These are phyloP conservation scores for Amiota minor DNA, from an alignment of 2,888 invertebrate species.

Conservation along the genomic window DNA sequence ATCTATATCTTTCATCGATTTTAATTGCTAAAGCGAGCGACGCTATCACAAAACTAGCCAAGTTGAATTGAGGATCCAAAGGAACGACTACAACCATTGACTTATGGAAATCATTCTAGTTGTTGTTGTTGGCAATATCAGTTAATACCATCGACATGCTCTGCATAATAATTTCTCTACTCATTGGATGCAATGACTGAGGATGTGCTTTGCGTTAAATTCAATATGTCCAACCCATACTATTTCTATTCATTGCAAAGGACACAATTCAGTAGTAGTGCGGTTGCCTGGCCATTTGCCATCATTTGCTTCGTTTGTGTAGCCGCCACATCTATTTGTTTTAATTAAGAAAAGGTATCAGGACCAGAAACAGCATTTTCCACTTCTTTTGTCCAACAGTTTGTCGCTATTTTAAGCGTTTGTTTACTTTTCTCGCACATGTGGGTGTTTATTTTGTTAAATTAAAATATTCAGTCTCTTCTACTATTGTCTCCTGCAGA, in stretches of 20 bases:
- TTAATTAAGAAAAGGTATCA: conserved; percentile 60
- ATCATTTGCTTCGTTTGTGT: conserved; percentile 40
- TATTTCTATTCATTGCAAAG: too few relatives aligned
- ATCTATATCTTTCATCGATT: conserved; percentile 43
- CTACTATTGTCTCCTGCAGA: background rate
- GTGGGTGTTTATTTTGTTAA: conserved; percentile 40
- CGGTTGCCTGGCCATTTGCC: conserved; percentile 13
- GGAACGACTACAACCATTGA: conserved; percentile 48
- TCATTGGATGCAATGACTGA: conserved; percentile 1
- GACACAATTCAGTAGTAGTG: background rate
- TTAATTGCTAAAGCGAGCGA: conserved; percentile 50
- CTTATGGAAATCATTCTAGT: conserved; percentile 57
- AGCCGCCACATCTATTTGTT: conserved; percentile 54
- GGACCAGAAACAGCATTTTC: background rate
- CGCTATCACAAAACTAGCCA: background rate
- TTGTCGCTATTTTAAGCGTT: background rate
- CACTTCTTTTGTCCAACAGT: background rate
- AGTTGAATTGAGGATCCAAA: background rate
- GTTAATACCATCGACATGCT: conserved; percentile 57
- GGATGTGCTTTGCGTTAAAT: conserved; percentile 40
- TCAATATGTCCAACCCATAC: conserved; percentile 17
- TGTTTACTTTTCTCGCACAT: conserved; percentile 48
- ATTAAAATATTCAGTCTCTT: conserved; percentile 44
- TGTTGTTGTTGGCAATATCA: conserved; percentile 53
- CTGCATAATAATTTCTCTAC: conserved; percentile 54